These are phyloP conservation scores for Strigamia transsilvanica DNA, from an alignment of 2,888 invertebrate genomes.

Conservation along the genomic window DNA sequence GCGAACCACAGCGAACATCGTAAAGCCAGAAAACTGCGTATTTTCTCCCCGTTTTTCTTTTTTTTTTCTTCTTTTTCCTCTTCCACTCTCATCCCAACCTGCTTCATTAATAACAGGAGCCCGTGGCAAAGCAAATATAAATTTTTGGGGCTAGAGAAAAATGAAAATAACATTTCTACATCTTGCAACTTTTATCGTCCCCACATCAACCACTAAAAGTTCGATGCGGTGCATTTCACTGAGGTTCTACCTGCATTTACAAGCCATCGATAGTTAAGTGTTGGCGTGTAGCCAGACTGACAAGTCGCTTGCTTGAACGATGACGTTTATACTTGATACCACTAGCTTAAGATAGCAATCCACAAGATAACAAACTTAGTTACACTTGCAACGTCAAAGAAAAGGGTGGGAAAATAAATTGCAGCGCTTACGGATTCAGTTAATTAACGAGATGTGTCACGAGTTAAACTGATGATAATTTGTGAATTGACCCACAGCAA, in stretches of 20 bases:
- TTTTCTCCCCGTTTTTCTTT: not conserved
- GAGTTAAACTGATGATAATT: not conserved
- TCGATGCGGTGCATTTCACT: constrained; percentile 40
- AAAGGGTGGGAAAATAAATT: not conserved
- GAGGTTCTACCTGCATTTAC: constrained; percentile 44
- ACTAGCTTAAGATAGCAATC: constrained; percentile 35
- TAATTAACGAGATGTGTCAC: constrained; percentile 28
- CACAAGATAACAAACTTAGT: constrained; percentile 34
- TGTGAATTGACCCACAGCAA: constrained; percentile 6
- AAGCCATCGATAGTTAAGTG: constrained; percentile 36
- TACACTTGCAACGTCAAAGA: constrained; percentile 7
- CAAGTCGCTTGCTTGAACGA: constrained; percentile 28
- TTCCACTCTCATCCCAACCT: constrained; percentile 23
- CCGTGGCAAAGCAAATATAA: constrained; percentile 36
- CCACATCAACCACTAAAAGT: constrained; percentile 48
- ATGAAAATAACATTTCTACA: constrained; percentile 22
- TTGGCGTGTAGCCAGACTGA: constrained; percentile 38
- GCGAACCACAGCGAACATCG: constrained; percentile 43
- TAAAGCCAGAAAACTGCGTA: constrained; percentile 17
- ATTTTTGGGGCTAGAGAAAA: constrained; percentile 17
- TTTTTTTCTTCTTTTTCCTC: not conserved
- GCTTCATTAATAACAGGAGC: constrained; percentile 35
- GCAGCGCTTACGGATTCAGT: not conserved
- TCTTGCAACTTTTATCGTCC: constrained; percentile 36
- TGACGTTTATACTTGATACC: constrained; percentile 44